Evolutionary conservation across 2,113 vertebrate species (phyloP).

Genomic region (Psilopsiagon aurifrons): DNA sequence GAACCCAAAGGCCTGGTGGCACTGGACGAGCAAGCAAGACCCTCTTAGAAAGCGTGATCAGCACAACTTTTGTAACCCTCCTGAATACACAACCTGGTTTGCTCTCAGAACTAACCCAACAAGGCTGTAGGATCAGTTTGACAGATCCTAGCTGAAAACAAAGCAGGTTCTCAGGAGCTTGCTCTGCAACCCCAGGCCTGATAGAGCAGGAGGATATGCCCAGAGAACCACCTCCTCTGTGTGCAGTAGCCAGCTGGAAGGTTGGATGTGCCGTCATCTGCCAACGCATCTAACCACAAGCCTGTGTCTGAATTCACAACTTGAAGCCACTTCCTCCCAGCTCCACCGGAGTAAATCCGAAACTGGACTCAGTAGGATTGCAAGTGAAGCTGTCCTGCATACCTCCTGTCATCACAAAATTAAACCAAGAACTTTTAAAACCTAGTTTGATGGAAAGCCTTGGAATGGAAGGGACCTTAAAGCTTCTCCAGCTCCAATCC

Average conservation of each 20-base stretch:
- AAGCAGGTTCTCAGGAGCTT: neutral
- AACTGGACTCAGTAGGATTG: too few relatives aligned
- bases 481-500: rapidly evolving
- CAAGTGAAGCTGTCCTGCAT: neutral
- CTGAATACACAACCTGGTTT: neutral
- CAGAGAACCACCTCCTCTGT: neutral
- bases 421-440: neutral
- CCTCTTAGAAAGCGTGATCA: neutral
- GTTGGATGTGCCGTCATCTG: neutral
- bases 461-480: neutral
- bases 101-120: neutral
- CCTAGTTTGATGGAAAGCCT: neutral
- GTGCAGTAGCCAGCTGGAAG: rapidly evolving
- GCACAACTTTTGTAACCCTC: neutral
- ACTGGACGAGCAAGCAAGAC: neutral
- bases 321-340: neutral
- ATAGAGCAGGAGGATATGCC: neutral
- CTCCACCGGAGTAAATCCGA: neutral
- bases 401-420: neutral
- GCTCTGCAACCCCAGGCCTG: neutral
- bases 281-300: neutral
- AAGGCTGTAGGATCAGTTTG: neutral
- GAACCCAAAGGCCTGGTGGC: neutral
- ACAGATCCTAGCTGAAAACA: neutral
- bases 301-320: neutral